These are phyloP conservation scores for Magallana gigas DNA, from an alignment of 1,140 invertebrate genomes.

Conservation along the genomic window DNA sequence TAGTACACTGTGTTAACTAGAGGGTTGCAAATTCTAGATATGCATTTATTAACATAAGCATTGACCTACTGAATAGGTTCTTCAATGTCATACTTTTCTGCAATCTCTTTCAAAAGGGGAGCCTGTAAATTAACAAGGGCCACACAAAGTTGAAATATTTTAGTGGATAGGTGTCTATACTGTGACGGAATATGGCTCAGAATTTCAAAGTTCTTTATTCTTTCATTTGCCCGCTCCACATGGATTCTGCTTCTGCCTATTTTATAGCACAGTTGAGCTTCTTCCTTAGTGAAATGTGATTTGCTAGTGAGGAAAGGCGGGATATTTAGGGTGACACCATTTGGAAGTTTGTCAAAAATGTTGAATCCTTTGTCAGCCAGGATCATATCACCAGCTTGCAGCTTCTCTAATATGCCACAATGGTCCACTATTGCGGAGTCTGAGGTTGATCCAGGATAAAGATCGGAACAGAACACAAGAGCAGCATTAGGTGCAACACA, in stretches of 20 bases:
- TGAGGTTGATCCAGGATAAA: constrained; percentile 35
- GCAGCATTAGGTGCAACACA: constrained; percentile 47
- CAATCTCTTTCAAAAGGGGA: constrained; percentile 53
- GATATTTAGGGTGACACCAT: no score
- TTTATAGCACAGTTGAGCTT: no score
- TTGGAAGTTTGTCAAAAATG: no score
- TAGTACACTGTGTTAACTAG: no score
- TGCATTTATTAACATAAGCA: no score
- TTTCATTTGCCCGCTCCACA: background rate
- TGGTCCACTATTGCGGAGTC: background rate
- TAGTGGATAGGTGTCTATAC: constrained; percentile 50
- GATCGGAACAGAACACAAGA: constrained; percentile 15
- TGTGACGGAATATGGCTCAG: constrained; percentile 40
- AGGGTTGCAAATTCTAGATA: no score
- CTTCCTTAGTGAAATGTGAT: no score
- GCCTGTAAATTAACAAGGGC: constrained; percentile 32
- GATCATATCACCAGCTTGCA: background rate
- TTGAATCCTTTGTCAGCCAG: background rate
- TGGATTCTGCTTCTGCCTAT: background rate
- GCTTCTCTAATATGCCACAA: background rate
- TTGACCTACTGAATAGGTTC: no score
- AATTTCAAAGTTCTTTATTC: constrained; percentile 38
- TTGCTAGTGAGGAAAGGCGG: no score
- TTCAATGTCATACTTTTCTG: constrained; percentile 46
- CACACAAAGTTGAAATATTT: constrained; percentile 50